Evolutionary conservation across 2,797 vertebrate species (phyloP).

Genomic region (Pseudopleuronectes americanus): DNA sequence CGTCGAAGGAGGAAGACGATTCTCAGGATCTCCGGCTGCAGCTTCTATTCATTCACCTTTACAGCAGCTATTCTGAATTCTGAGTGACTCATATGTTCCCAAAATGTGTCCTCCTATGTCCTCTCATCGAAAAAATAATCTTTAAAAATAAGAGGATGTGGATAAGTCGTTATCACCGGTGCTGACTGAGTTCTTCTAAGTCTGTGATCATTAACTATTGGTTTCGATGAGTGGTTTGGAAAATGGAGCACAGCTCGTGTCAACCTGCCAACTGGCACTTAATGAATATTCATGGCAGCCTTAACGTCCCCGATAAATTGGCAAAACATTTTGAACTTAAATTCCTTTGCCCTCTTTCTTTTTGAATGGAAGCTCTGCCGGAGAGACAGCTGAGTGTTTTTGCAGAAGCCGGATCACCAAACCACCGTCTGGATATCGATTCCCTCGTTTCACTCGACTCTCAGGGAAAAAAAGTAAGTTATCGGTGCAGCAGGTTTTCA

Average conservation of each 20-base stretch:
- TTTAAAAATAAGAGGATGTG: conserved; percentile 3
- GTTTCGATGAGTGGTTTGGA: conserved; percentile 64
- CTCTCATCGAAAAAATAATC: neutral
- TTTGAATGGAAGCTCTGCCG: neutral
- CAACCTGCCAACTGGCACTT: conserved; percentile 62
- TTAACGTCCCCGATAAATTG: conserved; percentile 47
- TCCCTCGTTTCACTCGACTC: no score
- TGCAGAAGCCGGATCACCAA: neutral
- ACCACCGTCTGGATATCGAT: no score
- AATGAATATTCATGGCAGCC: conserved; percentile 66
- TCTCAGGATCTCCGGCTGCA: no score
- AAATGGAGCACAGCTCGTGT: conserved; percentile 61
- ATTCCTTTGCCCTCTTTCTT: conserved; percentile 21
- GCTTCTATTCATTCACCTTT: neutral
- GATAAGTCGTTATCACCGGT: conserved; percentile 17
- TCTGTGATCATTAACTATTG: conserved; percentile 56
- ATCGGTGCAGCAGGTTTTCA: no score
- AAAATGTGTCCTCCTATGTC: no score
- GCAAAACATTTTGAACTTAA: conserved; percentile 27
- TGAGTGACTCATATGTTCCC: neutral
- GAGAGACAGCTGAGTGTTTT: neutral
- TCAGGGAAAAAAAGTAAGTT: no score
- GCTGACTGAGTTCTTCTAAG: conserved; percentile 29
- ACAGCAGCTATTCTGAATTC: neutral
- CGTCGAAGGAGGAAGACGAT: conserved; percentile 2